Evolutionary conservation across 2,113 vertebrate genomes (phyloP), one percentile per base, ranked within the genome.

Genomic region (Choloepus hoffmanni): DNA sequence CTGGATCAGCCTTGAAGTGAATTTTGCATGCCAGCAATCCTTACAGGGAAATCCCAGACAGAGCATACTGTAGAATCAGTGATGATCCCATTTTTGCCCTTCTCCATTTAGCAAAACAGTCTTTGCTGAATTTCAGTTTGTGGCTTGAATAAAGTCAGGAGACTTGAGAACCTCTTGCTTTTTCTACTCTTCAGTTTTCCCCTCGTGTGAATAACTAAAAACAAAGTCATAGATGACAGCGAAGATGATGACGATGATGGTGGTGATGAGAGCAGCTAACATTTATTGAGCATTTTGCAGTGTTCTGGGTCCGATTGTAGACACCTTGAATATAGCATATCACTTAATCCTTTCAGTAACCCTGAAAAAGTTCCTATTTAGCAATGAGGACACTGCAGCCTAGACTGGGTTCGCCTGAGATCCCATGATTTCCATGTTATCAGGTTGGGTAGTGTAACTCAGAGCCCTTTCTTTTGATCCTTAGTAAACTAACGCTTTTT

Each of bases 11-110:
- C 98, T 98, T 97, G 97, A 98, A 81, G 95, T 93, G 96, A 98
- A 98, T 98, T 99, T 99, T 99, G 99, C 99, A 99, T 99, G 99
- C 97, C 96, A 97, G 98, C 97, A 90, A 95, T 96, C 96, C 97
- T 98, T 84, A 97, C 95, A 85, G 97, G 97, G 98, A 98, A 99
- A 98, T 99, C 95, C 98, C 98, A 99, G 98, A 99, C 98, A 98
- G 98, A 99, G 97, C 97, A 9, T 73, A 1, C 63, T 82, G 48
- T 70, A 94, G 90, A 94, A 92, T 94, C n/a, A 89, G 78, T 76
- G 84, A 45, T 90, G 50, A 77, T 83, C 43, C 89, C 85, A 4
- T 33, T 68, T 93, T 86, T 92, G 53, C 23, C 70, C 60, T 92
- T 91, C 11, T 60, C 36, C 43, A 40, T 76, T 87, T 84, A 90